A percentile compares a stretch with the other conserved stretches of the same genome.
Evolutionary conservation across 2,113 vertebrate genomes (phyloP).

Genomic region (Puma concolor): DNA sequence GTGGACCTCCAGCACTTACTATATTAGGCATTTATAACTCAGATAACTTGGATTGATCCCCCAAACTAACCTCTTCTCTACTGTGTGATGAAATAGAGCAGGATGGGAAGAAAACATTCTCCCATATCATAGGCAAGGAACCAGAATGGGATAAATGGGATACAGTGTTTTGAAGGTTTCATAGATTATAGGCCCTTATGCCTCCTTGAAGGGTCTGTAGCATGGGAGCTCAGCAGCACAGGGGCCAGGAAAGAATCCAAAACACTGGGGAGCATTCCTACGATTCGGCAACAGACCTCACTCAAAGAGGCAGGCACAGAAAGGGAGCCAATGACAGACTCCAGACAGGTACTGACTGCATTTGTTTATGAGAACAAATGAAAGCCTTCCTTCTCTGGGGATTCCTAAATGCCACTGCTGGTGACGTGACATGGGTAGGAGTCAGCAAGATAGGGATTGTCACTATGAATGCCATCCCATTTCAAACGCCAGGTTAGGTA

Average conservation of each 20-base stretch:
- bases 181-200: background rate
- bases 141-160: background rate
- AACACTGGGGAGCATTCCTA: background rate
- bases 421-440: background rate
- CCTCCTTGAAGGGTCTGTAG: fast-evolving
- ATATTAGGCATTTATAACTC: background rate
- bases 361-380: background rate
- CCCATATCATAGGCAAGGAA: background rate
- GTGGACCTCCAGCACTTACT: background rate
- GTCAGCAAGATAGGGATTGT: background rate
- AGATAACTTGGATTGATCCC: background rate
- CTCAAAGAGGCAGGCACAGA: background rate
- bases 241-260: background rate
- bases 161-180: background rate
- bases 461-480: background rate
- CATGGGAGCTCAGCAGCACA: background rate
- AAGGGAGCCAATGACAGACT: background rate
- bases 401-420: background rate
- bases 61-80: background rate
- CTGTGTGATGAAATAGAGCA: background rate
- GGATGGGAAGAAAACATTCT: background rate
- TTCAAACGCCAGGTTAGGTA: background rate
- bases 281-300: background rate
- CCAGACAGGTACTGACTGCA: background rate
- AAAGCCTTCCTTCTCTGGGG: background rate